These are phyloP conservation scores for Leucophora obtusa DNA, from an alignment of 2,888 invertebrate genomes.

Conservation along the genomic window DNA sequence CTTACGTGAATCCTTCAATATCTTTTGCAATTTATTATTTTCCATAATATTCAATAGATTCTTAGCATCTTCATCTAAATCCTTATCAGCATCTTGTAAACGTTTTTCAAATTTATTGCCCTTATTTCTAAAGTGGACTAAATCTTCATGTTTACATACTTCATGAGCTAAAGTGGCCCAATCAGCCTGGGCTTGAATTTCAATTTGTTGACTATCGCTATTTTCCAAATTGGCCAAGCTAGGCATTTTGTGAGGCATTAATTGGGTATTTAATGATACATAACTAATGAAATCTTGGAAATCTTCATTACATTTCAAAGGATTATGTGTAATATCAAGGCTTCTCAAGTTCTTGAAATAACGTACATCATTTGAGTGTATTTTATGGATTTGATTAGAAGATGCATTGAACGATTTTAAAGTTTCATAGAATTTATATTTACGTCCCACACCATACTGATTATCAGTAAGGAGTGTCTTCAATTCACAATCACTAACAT, in stretches of 20 bases:
- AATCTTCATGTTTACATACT: conserved; percentile 74
- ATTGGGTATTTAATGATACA: conserved; percentile 72
- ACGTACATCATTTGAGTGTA: conserved; percentile 73
- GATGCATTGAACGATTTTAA: conserved; percentile 81
- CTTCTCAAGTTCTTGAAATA: conserved; percentile 78
- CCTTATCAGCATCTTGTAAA: conserved; percentile 69
- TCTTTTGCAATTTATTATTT: conserved; percentile 71
- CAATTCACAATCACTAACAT: conserved; percentile 85
- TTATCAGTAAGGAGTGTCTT: conserved; percentile 83
- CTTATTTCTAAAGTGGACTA: conserved; percentile 39
- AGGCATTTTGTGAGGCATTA: conserved; percentile 71
- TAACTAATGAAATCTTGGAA: conserved; percentile 83
- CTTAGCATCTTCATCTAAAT: conserved; percentile 71
- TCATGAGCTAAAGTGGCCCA: conserved; percentile 76
- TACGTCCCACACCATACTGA: conserved; percentile 74
- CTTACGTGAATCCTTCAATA: conserved; percentile 70
- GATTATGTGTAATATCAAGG: conserved; percentile 82
- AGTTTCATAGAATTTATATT: conserved; percentile 79
- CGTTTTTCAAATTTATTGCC: conserved; percentile 70
- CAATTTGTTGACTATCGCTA: conserved; percentile 67
- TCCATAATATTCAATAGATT: conserved; percentile 71
- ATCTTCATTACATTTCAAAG: conserved; percentile 84
- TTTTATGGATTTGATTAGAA: conserved; percentile 74
- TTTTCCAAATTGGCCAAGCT: conserved; percentile 71
- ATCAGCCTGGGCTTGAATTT: conserved; percentile 68